Conservation (phyloP, 1,140 invertebrate species). For the Oscheius sp. region DNA sequence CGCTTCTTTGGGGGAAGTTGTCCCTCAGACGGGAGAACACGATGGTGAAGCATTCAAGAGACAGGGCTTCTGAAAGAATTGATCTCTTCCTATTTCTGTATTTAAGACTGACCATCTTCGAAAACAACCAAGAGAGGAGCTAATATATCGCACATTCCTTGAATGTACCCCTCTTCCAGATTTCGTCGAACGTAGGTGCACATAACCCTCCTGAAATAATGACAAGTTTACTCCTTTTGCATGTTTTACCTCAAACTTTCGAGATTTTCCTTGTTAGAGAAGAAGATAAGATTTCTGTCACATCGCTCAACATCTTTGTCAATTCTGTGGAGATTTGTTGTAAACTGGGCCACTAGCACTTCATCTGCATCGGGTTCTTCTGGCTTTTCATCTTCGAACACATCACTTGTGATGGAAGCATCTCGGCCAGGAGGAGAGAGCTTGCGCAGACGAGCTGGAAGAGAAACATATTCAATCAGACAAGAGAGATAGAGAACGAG, state of each 20-base stretch:
- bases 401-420: slow-evolving; percentile 51
- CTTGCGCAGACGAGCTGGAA: slow-evolving; percentile 26
- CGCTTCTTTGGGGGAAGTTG: slow-evolving; percentile 87
- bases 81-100: no score
- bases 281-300: slow-evolving; percentile 88
- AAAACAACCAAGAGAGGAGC: slow-evolving; percentile 86
- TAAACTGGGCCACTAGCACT: slow-evolving; percentile 80
- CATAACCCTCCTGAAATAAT: slow-evolving; percentile 74
- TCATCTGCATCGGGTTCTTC: slow-evolving; percentile 14
- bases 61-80: slow-evolving; percentile 72
- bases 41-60: slow-evolving; percentile 84
- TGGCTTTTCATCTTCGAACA: slow-evolving; percentile 50
- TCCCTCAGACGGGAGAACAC: slow-evolving; percentile 83
- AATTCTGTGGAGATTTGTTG: slow-evolving; percentile 84
- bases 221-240: neutral
- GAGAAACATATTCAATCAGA: neutral
- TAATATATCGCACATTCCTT: slow-evolving; percentile 87
- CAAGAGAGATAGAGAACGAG: neutral
- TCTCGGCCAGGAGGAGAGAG: slow-evolving; percentile 37
- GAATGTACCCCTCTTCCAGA: slow-evolving; percentile 72
- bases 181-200: slow-evolving; percentile 94
- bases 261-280: slow-evolving; percentile 77
- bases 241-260: slow-evolving; percentile 74
- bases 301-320: slow-evolving; percentile 93
- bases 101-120: slow-evolving; percentile 74